A percentile compares a stretch with the other conserved stretches of the same genome.
These are phyloP conservation scores for Ochotona curzoniae DNA, from an alignment of 2,113 vertebrate genomes.

Conservation along the genomic window DNA sequence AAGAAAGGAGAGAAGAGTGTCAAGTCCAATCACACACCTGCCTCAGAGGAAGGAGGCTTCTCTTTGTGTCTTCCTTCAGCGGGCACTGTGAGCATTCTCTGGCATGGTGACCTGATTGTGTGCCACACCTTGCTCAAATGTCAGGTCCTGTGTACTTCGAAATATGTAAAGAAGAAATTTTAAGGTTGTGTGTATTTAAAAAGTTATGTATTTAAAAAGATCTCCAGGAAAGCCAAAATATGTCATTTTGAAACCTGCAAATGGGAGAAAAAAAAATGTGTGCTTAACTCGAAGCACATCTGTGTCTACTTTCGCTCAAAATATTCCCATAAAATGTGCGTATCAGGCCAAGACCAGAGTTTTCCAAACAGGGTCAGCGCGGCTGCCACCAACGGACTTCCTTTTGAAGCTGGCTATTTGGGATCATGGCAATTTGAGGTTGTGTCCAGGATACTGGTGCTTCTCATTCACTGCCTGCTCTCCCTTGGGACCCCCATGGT, in stretches of 20 bases:
- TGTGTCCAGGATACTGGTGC: neutral
- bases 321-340: neutral
- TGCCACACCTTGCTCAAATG: neutral
- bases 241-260: neutral
- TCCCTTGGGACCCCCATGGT: neutral
- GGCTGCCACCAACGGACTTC: neutral
- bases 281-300: neutral
- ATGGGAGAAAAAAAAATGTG: neutral
- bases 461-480: neutral
- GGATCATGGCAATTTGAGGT: too few relatives aligned
- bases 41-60: neutral
- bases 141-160: neutral
- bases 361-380: neutral
- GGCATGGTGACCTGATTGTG: neutral
- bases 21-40: neutral
- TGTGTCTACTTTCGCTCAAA: neutral
- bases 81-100: neutral
- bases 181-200: neutral
- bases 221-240: neutral
- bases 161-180: neutral
- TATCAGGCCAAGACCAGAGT: neutral
- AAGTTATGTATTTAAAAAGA: neutral
- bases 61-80: neutral
- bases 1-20: neutral
- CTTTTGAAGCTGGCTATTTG: neutral